Evolutionary conservation across 2,888 invertebrate species (phyloP).

Genomic region (Maniola hyperantus): DNA sequence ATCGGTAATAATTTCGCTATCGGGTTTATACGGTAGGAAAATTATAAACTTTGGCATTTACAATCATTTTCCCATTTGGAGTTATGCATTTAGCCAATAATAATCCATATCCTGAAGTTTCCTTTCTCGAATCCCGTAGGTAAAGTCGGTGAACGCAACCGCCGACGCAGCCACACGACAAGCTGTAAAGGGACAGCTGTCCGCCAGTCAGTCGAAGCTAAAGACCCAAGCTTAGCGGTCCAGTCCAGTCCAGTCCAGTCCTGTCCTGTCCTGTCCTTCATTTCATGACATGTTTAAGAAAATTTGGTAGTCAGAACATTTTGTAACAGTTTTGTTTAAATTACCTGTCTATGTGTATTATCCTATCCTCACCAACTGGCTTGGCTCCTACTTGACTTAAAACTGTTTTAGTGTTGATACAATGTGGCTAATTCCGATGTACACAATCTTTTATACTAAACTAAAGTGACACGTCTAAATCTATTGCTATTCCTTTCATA

Average conservation of each 20-base stretch:
- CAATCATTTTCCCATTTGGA: neutral
- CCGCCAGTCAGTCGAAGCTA: constrained; percentile 74
- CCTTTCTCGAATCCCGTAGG: constrained; percentile 24
- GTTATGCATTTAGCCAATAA: neutral
- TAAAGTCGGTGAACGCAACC: constrained; percentile 37
- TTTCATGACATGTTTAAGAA: constrained; percentile 18
- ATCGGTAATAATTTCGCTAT: too few relatives aligned
- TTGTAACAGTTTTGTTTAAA: neutral
- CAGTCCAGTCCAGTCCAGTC: constrained; percentile 25
- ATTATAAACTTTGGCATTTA: neutral
- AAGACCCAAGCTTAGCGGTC: constrained; percentile 57
- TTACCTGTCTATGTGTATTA: neutral
- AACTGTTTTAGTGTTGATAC: too few relatives aligned
- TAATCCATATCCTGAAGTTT: constrained; percentile 11
- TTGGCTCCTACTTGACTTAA: too few relatives aligned
- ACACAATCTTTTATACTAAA: too few relatives aligned
- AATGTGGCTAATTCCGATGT: too few relatives aligned
- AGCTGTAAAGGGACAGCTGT: constrained; percentile 62
- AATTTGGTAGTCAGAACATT: constrained; percentile 1
- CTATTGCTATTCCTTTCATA: too few relatives aligned
- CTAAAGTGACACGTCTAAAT: too few relatives aligned
- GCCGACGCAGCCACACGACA: constrained; percentile 54
- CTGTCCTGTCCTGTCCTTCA: constrained; percentile 25
- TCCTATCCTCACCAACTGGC: too few relatives aligned
- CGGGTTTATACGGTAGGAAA: too few relatives aligned